These are phyloP conservation scores for Zaprionus kolodkinae DNA, from an alignment of 1,140 invertebrate genomes.

Conservation along the genomic window DNA sequence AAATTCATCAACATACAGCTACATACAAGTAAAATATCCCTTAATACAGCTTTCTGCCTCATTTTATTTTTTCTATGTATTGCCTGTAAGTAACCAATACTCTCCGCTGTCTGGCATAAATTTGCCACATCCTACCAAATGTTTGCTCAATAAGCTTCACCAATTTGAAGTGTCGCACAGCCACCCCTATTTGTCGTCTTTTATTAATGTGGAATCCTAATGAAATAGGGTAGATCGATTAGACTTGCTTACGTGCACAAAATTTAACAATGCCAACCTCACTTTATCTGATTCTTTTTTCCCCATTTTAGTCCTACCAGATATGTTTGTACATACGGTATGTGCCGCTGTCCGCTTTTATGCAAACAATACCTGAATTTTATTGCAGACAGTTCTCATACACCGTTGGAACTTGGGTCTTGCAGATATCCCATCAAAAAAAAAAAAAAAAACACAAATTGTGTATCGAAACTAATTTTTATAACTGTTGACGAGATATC, in stretches of 20 bases:
- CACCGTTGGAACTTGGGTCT: neutral
- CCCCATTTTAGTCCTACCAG: neutral
- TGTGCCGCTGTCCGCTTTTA: neutral
- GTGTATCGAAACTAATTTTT: conserved; percentile 5
- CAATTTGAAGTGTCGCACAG: conserved; percentile 3
- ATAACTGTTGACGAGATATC: neutral
- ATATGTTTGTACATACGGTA: neutral
- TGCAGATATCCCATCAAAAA: neutral
- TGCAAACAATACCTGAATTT: conserved; percentile 9
- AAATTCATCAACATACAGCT: too few relatives aligned
- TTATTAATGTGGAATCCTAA: conserved; percentile 1
- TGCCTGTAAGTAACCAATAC: neutral
- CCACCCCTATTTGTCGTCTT: conserved; percentile 7
- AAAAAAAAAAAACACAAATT: conserved; percentile 3
- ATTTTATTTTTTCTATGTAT: neutral
- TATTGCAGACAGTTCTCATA: neutral
- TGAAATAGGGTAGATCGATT: conserved; percentile 6
- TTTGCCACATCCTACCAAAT: neutral
- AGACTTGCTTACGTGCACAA: conserved; percentile 7
- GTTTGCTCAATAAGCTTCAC: conserved; percentile 6
- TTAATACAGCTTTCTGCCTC: neutral
- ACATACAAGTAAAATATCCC: neutral
- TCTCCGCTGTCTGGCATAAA: neutral
- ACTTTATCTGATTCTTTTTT: conserved; percentile 5
- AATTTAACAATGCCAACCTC: neutral